These are phyloP conservation scores for Phragmatobia fuliginosa DNA, from an alignment of 2,888 invertebrate genomes.

Conservation along the genomic window DNA sequence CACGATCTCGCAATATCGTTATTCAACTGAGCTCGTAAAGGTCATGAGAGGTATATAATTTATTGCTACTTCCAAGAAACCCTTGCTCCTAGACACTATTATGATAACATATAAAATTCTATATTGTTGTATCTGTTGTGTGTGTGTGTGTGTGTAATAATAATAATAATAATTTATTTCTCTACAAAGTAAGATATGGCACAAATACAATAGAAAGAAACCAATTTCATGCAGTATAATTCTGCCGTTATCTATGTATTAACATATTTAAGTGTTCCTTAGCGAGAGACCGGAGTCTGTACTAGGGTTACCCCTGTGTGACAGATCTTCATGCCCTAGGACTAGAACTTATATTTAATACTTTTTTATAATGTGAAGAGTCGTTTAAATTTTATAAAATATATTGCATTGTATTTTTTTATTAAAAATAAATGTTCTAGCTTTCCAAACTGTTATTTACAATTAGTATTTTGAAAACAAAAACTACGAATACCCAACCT, in stretches of 20 bases:
- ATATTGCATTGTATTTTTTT: neutral
- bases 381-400: neutral
- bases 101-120: slow-evolving; percentile 23
- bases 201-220: no score
- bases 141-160: neutral
- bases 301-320: no score
- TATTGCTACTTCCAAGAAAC: slow-evolving; percentile 22
- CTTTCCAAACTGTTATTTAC: neutral
- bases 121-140: slow-evolving; percentile 16
- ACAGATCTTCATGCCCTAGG: no score
- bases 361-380: neutral
- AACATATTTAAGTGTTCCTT: no score
- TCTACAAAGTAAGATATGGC: no score
- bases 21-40: slow-evolving; percentile 21
- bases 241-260: no score
- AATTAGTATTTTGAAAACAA: neutral
- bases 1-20: neutral
- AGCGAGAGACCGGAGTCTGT: no score
- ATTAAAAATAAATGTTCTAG: neutral
- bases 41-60: slow-evolving; percentile 33
- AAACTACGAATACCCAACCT: no score
- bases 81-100: slow-evolving; percentile 10
- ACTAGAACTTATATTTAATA: slow-evolving; percentile 2
- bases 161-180: no score
- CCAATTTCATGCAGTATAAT: no score